Conservation (phyloP, 1,140 invertebrate genomes). For the Onthophagus taurus region DNA sequence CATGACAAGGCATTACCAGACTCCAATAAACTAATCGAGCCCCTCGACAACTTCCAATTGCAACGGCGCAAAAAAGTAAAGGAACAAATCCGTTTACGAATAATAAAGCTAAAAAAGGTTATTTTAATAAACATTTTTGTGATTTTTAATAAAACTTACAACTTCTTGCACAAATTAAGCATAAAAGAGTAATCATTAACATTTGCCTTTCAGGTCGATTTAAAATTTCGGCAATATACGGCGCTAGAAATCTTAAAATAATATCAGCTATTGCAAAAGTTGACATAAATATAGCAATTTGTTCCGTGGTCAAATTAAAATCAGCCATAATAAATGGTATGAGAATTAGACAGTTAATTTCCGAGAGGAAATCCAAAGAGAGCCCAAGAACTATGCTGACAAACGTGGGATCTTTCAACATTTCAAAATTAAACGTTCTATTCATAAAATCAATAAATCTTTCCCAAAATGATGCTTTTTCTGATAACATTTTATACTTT, state of each 20-base stretch:
- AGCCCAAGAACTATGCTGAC: constrained; percentile 58
- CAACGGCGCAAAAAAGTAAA: not conserved
- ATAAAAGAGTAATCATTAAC: constrained; percentile 31
- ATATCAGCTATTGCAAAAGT: constrained; percentile 50
- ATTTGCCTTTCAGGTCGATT: constrained; percentile 32
- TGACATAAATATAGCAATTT: constrained; percentile 53
- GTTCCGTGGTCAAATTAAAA: constrained; percentile 43
- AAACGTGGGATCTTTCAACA: constrained; percentile 37
- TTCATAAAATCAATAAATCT: not conserved
- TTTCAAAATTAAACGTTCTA: not conserved
- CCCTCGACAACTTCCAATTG: not conserved
- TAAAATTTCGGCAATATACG: constrained; percentile 45
- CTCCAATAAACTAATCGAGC: constrained; percentile 1
- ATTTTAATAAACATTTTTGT: not conserved
- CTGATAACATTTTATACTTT: not conserved
- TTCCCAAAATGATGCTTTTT: not conserved
- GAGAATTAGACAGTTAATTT: constrained; percentile 58
- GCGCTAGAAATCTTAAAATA: constrained; percentile 50
- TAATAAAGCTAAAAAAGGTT: not conserved
- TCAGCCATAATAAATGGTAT: constrained; percentile 58
- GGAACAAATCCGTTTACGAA: not conserved
- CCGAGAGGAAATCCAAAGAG: constrained; percentile 55
- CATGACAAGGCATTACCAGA: not conserved
- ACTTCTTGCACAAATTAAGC: constrained; percentile 29
- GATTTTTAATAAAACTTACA: constrained; percentile 25